These are phyloP conservation scores for Tympanoctomys barrerae DNA, from an alignment of 2,797 vertebrate genomes.

Conservation along the genomic window DNA sequence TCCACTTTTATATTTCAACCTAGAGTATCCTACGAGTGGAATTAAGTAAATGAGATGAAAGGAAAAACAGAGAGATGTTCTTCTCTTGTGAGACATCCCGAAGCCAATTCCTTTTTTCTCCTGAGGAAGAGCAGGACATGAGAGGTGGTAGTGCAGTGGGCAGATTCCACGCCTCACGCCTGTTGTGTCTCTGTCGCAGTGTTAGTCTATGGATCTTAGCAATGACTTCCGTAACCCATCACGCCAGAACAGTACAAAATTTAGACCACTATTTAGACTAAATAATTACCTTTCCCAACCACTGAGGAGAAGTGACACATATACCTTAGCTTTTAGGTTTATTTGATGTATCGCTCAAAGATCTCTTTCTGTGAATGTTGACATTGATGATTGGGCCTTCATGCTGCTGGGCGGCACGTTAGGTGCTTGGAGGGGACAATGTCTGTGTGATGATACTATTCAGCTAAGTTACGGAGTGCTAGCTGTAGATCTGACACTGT, in stretches of 20 bases:
- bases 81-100: neutral
- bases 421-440: rapidly evolving
- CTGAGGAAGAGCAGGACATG: neutral
- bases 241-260: neutral
- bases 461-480: rapidly evolving
- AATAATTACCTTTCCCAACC: neutral
- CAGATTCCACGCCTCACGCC: too few species aligned
- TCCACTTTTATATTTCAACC: neutral
- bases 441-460: neutral
- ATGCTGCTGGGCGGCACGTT: neutral
- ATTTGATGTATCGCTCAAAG: neutral
- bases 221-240: neutral
- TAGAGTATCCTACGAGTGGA: neutral
- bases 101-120: neutral
- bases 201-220: neutral
- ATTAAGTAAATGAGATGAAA: neutral
- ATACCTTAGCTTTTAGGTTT: neutral
- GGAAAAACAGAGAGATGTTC: neutral
- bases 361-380: neutral
- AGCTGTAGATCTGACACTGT: neutral
- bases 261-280: neutral
- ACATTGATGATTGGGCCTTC: neutral
- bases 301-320: neutral
- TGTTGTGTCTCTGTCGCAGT: too few species aligned
- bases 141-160: neutral